Conservation (phyloP, 2,888 invertebrate genomes). For the Polydrusus tereticollis region DNA sequence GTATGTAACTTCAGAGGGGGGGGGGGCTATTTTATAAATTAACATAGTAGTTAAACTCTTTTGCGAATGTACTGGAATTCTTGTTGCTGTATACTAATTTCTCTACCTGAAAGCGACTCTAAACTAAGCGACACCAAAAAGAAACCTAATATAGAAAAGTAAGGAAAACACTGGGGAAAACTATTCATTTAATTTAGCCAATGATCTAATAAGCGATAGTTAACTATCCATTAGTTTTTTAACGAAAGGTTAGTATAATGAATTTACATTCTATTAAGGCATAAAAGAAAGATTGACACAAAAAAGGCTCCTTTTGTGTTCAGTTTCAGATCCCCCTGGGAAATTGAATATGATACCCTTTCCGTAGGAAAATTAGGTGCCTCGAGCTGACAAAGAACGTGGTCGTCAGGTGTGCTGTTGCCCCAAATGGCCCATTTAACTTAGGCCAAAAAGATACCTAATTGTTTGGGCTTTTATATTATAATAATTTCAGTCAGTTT, state of each 20-base stretch:
- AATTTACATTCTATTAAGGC: background rate
- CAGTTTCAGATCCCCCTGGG: constrained; percentile 4
- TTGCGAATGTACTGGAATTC: no score
- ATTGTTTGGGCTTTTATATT: background rate
- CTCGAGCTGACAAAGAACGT: constrained; percentile 37
- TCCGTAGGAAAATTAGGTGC: constrained; percentile 28
- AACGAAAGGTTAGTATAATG: background rate
- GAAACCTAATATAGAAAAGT: no score
- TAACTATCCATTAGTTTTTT: background rate
- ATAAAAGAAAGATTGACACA: constrained; percentile 17
- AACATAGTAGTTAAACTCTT: no score
- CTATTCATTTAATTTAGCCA: no score
- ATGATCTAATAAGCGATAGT: no score
- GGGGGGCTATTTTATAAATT: no score
- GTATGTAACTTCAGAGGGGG: no score
- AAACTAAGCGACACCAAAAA: no score
- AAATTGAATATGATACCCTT: constrained; percentile 16
- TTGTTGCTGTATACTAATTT: no score
- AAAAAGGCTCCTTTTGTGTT: constrained; percentile 26
- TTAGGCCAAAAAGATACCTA: constrained; percentile 6
- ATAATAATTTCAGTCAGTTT: background rate
- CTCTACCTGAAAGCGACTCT: no score
- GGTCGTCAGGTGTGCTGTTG: constrained; percentile 32
- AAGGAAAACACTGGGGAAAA: no score
- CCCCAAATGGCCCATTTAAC: constrained; percentile 25